A percentile compares a stretch with the other conserved stretches of the same genome.
Conservation (phyloP, 2,113 vertebrate genomes). For the Phylloscopus trochiloides region DNA sequence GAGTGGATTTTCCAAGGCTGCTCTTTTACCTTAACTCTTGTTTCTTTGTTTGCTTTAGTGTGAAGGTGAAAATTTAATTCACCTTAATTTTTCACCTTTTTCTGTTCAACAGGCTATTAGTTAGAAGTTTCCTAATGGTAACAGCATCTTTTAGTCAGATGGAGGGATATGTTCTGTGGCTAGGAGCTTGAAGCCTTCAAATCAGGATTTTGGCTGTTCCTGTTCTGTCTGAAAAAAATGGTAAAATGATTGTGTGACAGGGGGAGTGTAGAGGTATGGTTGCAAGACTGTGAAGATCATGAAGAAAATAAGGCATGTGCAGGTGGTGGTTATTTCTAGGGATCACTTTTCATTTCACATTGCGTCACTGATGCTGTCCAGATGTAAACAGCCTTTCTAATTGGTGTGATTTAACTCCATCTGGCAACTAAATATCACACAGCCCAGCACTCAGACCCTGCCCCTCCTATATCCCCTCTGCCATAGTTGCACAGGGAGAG, state of each 20-base stretch:
- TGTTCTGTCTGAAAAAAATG: neutral
- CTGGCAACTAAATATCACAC: neutral
- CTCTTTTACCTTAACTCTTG: neutral
- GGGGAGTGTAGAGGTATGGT: neutral
- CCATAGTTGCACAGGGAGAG: neutral
- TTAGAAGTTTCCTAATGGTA: neutral
- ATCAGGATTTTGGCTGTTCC: neutral
- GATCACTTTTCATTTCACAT: neutral
- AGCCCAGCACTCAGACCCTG: neutral
- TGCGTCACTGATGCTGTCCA: neutral
- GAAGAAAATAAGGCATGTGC: neutral
- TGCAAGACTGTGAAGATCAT: neutral
- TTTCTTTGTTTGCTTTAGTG: neutral
- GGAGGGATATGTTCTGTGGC: neutral
- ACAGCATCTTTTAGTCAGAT: neutral
- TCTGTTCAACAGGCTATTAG: neutral
- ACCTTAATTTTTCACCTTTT: neutral
- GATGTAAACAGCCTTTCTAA: neutral
- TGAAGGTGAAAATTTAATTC: neutral
- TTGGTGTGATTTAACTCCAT: neutral
- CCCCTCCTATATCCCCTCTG: neutral
- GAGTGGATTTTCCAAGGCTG: neutral
- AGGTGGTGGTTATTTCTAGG: neutral
- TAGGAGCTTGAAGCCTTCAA: neutral
- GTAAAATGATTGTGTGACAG: neutral